Evolutionary conservation across 1,140 invertebrate genomes (phyloP).

Genomic region (Megathymus violae): DNA sequence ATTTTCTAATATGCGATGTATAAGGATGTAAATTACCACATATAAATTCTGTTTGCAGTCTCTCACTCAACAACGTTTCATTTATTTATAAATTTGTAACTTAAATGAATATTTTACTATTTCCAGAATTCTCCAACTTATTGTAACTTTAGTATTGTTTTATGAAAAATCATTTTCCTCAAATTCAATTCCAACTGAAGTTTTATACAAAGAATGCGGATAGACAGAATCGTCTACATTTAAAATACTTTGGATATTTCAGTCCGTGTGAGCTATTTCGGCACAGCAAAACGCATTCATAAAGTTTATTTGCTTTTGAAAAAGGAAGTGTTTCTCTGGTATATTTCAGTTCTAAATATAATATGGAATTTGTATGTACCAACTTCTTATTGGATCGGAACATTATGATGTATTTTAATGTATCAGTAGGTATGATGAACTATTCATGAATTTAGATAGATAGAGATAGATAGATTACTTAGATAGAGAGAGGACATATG

Average conservation of each 20-base stretch:
- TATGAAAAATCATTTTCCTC: background rate
- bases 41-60: too few relatives aligned
- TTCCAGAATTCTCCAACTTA: background rate
- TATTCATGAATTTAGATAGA: too few relatives aligned
- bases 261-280: slow-evolving; percentile 24
- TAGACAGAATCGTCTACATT: slow-evolving; percentile 20
- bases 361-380: too few relatives aligned
- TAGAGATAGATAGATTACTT: too few relatives aligned
- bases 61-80: too few relatives aligned
- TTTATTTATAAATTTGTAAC: background rate
- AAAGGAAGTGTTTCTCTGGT: slow-evolving; percentile 19
- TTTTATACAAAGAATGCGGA: slow-evolving; percentile 26
- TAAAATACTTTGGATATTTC: slow-evolving; percentile 31
- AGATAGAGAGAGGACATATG: too few relatives aligned
- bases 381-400: too few relatives aligned
- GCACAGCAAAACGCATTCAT: slow-evolving; percentile 28
- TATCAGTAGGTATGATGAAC: too few relatives aligned
- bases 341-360: slow-evolving; percentile 25
- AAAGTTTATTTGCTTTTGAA: slow-evolving; percentile 29
- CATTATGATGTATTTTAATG: too few relatives aligned
- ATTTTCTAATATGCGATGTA: too few relatives aligned
- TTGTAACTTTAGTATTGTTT: background rate
- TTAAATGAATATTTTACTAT: too few relatives aligned
- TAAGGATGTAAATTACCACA: too few relatives aligned
- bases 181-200: slow-evolving; percentile 5